Evolutionary conservation across 2,888 invertebrate species (phyloP), one percentile per base, ranked within the genome.

Genomic region (Calameuta pallipes): DNA sequence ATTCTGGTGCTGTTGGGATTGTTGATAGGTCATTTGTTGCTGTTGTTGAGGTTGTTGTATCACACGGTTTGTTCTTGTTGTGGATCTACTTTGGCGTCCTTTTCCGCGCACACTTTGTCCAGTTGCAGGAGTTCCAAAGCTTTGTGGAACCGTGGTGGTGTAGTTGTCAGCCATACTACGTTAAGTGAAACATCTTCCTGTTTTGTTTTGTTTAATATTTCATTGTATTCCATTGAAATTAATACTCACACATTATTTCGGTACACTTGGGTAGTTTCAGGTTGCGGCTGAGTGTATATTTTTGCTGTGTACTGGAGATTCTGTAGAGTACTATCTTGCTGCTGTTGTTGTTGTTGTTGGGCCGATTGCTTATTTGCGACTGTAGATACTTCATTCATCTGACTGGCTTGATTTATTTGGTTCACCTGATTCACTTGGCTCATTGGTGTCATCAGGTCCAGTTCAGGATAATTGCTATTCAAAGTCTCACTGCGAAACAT

Each of bases 261-360:
- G 83, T 88, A 91, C 31, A 86, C 81, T 74, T 78, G 80, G 69
- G 87, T 82, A 36, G 86, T 77, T 76, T 87, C 85, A 36, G 85
- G 82, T 79, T 90, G 88, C 15, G 88, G 76, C 75, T 91, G 90
- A 76, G 89, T 87, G 82, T 88, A 92, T 75, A 91, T 89, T 81
- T 91, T 92, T 23, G 90, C 88, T 13, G 91, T 89, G 78, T 91
- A 92, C 79, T 92, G 91, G 78, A 91, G 89, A 85, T 88, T 88
- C 87, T 84, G 92, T 82, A 90, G 87, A 86, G 81, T 85, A 80
- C 85, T 87, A 82, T 77, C 81, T 75, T 82, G 84, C 36, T 85
- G 78, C 9, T 80, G 86, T 56, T 75, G 83, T 56, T 85, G 31
- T 31, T 31, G 78, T 34, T 76, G 76, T 23, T 80, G 77, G n/a